These are phyloP conservation scores for Tiphia femorata DNA, from an alignment of 2,888 invertebrate genomes.

Conservation along the genomic window DNA sequence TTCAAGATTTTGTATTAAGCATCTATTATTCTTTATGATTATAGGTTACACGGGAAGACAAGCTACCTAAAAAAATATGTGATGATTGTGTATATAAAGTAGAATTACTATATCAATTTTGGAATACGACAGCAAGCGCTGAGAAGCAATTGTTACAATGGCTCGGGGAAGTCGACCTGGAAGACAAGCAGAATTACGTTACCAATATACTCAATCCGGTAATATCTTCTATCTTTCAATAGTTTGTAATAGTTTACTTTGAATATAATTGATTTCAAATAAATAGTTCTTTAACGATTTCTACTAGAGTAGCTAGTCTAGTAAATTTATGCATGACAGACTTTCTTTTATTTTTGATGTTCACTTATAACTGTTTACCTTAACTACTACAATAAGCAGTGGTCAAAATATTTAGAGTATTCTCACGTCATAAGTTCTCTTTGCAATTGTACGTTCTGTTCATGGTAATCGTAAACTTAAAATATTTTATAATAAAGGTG, in stretches of 20 bases:
- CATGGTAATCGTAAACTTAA: not conserved
- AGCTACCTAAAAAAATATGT: conserved; percentile 80
- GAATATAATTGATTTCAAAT: too few relatives aligned
- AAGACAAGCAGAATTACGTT: conserved; percentile 62
- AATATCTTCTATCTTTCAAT: conserved; percentile 39
- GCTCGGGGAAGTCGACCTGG: conserved; percentile 61
- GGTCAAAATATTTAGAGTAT: conserved; percentile 20
- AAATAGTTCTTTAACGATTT: not conserved
- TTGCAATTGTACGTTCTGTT: conserved; percentile 23
- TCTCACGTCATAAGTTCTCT: not conserved
- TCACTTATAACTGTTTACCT: conserved; percentile 44
- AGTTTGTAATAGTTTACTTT: too few relatives aligned
- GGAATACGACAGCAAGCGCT: conserved; percentile 77
- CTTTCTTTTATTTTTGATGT: conserved; percentile 29
- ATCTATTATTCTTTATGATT: conserved; percentile 39
- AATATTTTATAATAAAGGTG: too few relatives aligned
- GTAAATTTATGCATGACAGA: conserved; percentile 6
- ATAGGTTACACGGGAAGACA: conserved; percentile 77
- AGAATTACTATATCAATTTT: conserved; percentile 80
- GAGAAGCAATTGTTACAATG: conserved; percentile 73
- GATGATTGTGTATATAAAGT: conserved; percentile 80
- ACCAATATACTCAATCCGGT: conserved; percentile 59
- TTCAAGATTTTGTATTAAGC: conserved; percentile 11
- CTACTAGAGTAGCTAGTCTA: not conserved
- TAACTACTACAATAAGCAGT: conserved; percentile 32